phyloP scores from a whole-genome alignment of 2,113 vertebrate genomes.

The Struthidea cinerea region DNA sequence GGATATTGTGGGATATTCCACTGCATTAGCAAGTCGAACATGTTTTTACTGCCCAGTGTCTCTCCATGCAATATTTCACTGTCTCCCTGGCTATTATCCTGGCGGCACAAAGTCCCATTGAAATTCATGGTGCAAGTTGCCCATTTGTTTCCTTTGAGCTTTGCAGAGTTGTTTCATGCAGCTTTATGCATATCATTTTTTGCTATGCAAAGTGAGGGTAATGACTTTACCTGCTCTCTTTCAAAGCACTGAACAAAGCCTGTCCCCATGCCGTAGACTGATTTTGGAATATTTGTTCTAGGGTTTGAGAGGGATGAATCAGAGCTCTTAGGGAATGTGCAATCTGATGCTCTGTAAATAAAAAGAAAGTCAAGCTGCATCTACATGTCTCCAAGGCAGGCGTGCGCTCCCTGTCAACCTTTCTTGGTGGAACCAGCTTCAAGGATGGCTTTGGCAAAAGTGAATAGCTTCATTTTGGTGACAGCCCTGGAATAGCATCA shows the following conservation, averaged over 20 bases:
- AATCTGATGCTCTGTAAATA: constrained; percentile 54
- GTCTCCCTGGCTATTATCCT: constrained; percentile 57
- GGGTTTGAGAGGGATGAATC: constrained; percentile 54
- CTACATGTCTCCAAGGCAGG: not conserved
- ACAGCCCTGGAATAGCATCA: not conserved
- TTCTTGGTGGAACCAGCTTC: not conserved
- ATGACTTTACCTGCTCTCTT: constrained; percentile 60
- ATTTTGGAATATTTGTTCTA: constrained; percentile 60
- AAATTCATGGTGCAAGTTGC: constrained; percentile 49
- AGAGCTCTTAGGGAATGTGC: constrained; percentile 38
- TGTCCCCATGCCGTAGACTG: constrained; percentile 30
- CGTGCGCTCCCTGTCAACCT: constrained; percentile 17
- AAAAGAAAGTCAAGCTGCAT: constrained; percentile 22
- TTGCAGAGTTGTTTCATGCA: constrained; percentile 44
- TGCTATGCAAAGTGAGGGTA: constrained; percentile 64
- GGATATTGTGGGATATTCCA: not conserved
- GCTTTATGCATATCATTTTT: constrained; percentile 58
- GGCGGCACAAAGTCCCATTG: constrained; percentile 58
- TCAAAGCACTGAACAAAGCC: constrained; percentile 53
- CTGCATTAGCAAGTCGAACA: not conserved
- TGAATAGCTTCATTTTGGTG: not conserved
- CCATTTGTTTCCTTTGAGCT: constrained; percentile 66
- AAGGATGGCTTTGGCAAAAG: not conserved
- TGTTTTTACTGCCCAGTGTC: constrained; percentile 52
- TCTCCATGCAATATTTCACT: constrained; percentile 45